A percentile compares a stretch with the other conserved stretches of the same genome.
These are phyloP conservation scores for Eristalinus aeneus DNA, from an alignment of 2,888 invertebrate genomes.

Conservation along the genomic window DNA sequence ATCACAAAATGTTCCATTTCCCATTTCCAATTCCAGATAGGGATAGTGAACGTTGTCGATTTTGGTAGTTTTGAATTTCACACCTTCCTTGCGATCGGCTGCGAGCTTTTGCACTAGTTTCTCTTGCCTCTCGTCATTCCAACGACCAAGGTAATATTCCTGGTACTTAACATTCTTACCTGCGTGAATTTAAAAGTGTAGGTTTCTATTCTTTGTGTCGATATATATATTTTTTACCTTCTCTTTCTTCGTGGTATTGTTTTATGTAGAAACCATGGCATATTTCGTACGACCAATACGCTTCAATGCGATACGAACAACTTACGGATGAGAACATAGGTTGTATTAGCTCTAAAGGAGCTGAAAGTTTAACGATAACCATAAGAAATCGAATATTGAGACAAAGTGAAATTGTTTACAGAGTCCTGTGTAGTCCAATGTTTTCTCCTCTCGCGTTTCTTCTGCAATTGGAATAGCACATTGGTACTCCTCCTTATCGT, in stretches of 20 bases:
- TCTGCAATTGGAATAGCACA: conserved; percentile 89
- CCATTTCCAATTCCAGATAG: conserved; percentile 92
- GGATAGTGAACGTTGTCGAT: conserved; percentile 95
- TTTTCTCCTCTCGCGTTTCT: conserved; percentile 78
- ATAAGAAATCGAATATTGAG: not conserved
- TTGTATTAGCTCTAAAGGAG: conserved; percentile 88
- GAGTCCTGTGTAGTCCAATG: conserved; percentile 74
- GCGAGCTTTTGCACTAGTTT: conserved; percentile 82
- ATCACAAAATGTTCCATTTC: conserved; percentile 95
- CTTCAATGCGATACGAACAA: conserved; percentile 93
- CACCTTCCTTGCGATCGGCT: conserved; percentile 82
- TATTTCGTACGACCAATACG: conserved; percentile 98
- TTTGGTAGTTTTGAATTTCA: conserved; percentile 85
- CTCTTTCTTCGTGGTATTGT: conserved; percentile 97
- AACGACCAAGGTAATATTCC: conserved; percentile 92
- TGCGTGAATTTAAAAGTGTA: conserved; percentile 71
- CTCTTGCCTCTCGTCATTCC: conserved; percentile 86
- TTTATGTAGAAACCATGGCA: conserved; percentile 95
- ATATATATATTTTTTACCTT: conserved; percentile 81
- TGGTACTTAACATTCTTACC: conserved; percentile 90
- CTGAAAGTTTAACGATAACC: conserved; percentile 73
- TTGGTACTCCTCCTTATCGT: conserved; percentile 90
- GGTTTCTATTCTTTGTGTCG: not conserved
- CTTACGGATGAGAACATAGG: conserved; percentile 89
- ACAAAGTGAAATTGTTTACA: conserved; percentile 31